Conservation (phyloP, 2,888 invertebrate genomes). For the Tetranychus truncatus region DNA sequence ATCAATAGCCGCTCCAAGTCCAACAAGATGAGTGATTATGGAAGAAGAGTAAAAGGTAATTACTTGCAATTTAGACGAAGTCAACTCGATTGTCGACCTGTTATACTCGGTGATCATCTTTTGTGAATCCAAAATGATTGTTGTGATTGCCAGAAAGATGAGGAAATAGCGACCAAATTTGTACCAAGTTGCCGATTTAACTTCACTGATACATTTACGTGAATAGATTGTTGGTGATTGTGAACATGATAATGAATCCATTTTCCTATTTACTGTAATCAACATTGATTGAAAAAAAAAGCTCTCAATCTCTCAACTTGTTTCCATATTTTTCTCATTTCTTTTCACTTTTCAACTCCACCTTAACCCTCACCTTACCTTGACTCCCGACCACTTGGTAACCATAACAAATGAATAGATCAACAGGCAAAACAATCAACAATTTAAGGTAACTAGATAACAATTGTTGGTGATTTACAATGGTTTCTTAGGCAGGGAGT, state of each 20-base stretch:
- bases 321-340: not conserved
- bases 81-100: not conserved
- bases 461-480: not conserved
- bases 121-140: constrained; percentile 5
- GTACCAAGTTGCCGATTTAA: not conserved
- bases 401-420: not conserved
- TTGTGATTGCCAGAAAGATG: not conserved
- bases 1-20: constrained; percentile 3
- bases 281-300: not conserved
- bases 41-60: not conserved
- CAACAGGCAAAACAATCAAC: not conserved
- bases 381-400: not conserved
- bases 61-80: constrained; percentile 4
- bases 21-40: constrained; percentile 1
- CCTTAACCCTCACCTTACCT: not conserved
- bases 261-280: not conserved
- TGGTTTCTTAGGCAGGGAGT: not conserved
- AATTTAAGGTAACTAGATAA: not conserved
- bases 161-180: constrained; percentile 6
- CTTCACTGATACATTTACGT: not conserved
- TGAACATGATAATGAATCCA: not conserved
- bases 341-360: not conserved
- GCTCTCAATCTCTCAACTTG: not conserved
- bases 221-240: not conserved
- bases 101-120: not conserved